phyloP scores from a whole-genome alignment of 2,888 invertebrate genomes.

The Bhutanitis thaidina region DNA sequence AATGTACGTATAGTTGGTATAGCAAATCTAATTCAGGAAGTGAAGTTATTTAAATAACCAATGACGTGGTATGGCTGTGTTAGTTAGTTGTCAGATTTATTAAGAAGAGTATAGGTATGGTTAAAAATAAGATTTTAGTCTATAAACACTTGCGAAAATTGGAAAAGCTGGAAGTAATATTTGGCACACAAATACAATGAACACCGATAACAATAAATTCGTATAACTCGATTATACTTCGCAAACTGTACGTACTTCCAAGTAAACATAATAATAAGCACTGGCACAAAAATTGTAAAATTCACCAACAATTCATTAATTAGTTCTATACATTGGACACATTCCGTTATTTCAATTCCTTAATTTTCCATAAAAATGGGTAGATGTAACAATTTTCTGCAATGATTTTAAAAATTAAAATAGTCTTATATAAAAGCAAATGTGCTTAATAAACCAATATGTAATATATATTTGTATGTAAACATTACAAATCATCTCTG shows the following conservation, averaged over 20 bases:
- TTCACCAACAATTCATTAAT: neutral
- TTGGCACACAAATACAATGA: slow-evolving; percentile 29
- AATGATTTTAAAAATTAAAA: too few species aligned
- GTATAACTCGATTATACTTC: neutral
- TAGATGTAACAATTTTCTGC: too few species aligned
- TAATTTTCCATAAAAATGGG: neutral
- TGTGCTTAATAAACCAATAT: too few species aligned
- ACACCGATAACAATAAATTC: slow-evolving; percentile 15
- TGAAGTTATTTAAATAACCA: too few species aligned
- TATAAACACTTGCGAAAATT: neutral
- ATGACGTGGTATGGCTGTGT: too few species aligned
- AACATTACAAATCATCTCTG: too few species aligned
- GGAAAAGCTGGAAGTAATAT: slow-evolving; percentile 21
- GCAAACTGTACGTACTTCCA: neutral
- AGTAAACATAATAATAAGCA: neutral
- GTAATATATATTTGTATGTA: too few species aligned
- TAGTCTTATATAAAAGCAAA: too few species aligned
- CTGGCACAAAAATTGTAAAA: neutral
- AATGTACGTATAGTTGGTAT: neutral
- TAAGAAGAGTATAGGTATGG: too few species aligned
- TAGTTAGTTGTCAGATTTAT: too few species aligned
- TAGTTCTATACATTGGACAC: neutral
- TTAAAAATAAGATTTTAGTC: too few species aligned
- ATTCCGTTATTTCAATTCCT: neutral
- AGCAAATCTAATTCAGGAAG: too few species aligned